Percentiles rank a stretch among this genome's conserved stretches.
These are phyloP conservation scores for Thomomys bottae DNA, from an alignment of 2,113 vertebrate genomes.

Conservation along the genomic window DNA sequence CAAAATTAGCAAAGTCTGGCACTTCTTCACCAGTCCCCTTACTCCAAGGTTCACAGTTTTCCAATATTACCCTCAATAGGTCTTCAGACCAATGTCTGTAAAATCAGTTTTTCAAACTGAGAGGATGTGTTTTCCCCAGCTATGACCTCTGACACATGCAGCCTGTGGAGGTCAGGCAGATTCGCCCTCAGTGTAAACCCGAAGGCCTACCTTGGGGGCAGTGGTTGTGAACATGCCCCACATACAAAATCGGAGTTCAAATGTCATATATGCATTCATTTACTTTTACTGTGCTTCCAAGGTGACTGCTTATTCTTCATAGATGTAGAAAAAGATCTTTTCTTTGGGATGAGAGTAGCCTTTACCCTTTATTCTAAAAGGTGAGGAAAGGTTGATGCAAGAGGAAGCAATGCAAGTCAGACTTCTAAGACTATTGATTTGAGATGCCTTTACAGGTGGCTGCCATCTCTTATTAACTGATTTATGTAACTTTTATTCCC, in stretches of 20 bases:
- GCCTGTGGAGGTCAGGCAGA: background rate
- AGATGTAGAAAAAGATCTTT: background rate
- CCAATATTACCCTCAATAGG: background rate
- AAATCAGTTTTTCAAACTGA: background rate
- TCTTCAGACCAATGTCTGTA: background rate
- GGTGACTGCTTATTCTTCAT: background rate
- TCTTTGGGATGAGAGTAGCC: background rate
- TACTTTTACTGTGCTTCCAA: background rate
- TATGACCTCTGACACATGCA: background rate
- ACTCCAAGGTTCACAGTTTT: rapidly evolving
- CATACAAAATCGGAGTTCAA: background rate
- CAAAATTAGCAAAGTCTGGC: background rate
- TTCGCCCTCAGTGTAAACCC: no score
- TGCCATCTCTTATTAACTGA: no score
- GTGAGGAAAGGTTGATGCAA: background rate
- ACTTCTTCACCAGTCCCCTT: background rate
- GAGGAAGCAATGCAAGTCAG: background rate
- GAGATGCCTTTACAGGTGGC: background rate
- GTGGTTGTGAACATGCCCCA: background rate
- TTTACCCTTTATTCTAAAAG: background rate
- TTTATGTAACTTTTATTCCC: no score
- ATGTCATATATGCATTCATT: background rate
- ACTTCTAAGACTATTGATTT: background rate
- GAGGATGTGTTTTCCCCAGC: conserved; percentile 12
- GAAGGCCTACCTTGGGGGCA: background rate